Conservation (phyloP, 2,888 invertebrate genomes). For the Pardosa pseudoannulata region DNA sequence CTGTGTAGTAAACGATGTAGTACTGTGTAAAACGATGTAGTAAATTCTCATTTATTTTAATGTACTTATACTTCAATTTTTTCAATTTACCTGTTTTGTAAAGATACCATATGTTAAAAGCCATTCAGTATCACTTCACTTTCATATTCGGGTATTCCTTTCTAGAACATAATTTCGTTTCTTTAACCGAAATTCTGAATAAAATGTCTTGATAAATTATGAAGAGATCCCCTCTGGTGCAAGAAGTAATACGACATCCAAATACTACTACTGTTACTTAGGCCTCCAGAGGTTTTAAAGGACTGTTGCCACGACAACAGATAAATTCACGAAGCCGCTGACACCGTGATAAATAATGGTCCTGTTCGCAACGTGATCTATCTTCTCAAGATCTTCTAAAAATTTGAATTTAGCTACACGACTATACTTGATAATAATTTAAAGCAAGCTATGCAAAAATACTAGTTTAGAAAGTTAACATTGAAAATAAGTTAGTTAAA, state of each 20-base stretch:
- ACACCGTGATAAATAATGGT: conserved; percentile 54
- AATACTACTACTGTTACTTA: conserved; percentile 25
- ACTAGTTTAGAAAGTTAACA: too few relatives aligned
- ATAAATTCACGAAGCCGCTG: conserved; percentile 39
- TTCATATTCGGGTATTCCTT: too few relatives aligned
- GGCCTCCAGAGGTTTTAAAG: conserved; percentile 26
- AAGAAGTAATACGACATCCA: conserved; percentile 25
- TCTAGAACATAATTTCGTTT: not conserved
- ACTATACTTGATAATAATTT: too few relatives aligned
- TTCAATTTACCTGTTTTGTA: too few relatives aligned
- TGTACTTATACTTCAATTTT: too few relatives aligned
- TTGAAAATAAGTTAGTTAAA: too few relatives aligned
- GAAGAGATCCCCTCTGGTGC: not conserved
- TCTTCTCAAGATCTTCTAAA: conserved; percentile 28
- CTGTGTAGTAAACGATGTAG: too few relatives aligned
- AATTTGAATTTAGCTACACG: conserved; percentile 1
- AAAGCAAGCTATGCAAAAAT: too few relatives aligned
- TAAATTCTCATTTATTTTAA: too few relatives aligned
- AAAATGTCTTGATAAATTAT: conserved; percentile 1
- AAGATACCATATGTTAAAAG: too few relatives aligned
- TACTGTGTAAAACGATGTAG: too few relatives aligned
- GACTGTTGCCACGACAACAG: conserved; percentile 43
- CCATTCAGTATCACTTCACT: too few relatives aligned
- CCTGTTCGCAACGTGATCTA: conserved; percentile 30
- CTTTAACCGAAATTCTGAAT: not conserved